A percentile compares a stretch with the other conserved stretches of the same genome.
These are phyloP conservation scores for Thomomys bottae DNA, from an alignment of 2,113 vertebrate genomes.

Conservation along the genomic window DNA sequence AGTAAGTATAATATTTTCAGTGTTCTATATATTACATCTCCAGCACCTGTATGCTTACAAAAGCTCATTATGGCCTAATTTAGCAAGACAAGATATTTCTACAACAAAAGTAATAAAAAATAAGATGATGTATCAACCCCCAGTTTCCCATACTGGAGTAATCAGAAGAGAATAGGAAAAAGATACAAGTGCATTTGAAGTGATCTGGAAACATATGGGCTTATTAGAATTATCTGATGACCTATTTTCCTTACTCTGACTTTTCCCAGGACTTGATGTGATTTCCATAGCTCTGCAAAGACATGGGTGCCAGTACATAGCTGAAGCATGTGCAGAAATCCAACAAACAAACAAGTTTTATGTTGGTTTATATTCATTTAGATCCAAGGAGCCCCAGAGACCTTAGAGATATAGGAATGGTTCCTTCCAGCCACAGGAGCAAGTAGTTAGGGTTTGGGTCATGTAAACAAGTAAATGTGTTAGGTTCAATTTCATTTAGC, in stretches of 20 bases:
- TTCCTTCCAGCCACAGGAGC: neutral
- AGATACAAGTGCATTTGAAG: neutral
- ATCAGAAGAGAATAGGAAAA: neutral
- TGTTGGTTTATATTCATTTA: neutral
- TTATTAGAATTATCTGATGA: neutral
- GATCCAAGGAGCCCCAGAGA: neutral
- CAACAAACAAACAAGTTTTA: neutral
- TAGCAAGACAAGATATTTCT: neutral
- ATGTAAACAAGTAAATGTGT: neutral
- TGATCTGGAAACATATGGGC: neutral
- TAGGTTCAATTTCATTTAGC: neutral
- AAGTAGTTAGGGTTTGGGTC: neutral
- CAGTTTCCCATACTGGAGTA: neutral
- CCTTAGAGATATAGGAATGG: fast-evolving
- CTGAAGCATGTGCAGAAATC: neutral
- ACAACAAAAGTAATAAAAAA: neutral
- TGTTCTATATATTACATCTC: too few species aligned
- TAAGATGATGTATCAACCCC: neutral
- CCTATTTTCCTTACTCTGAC: neutral
- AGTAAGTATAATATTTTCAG: constrained; percentile 9
- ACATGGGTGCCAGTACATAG: neutral
- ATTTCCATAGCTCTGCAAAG: neutral
- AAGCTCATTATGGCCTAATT: neutral
- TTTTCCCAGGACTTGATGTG: neutral
- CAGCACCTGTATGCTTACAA: too few species aligned